phyloP scores from a whole-genome alignment of 2,888 invertebrate genomes.

The Nomada ruficornis region DNA sequence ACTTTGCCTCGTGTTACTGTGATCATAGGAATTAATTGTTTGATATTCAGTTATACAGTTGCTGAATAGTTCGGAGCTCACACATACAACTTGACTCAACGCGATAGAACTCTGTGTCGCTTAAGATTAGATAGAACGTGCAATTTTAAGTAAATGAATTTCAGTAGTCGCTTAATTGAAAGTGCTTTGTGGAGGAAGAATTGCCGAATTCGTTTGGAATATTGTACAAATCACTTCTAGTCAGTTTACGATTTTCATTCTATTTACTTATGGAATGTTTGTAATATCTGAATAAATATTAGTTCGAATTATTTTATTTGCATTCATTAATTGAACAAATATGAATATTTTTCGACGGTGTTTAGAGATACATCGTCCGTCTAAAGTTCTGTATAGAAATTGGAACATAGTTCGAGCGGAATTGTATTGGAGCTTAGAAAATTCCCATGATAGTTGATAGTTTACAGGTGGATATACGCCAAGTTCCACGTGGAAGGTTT shows the following conservation, averaged over 20 bases:
- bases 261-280: not conserved
- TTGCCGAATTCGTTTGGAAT: not conserved
- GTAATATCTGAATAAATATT: not conserved
- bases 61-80: constrained; percentile 11
- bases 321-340: not conserved
- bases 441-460: constrained; percentile 45
- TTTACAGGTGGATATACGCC: constrained; percentile 41
- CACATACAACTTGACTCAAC: not conserved
- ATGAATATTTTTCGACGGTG: not conserved
- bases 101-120: not conserved
- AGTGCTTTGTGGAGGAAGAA: not conserved
- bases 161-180: not conserved
- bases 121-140: constrained; percentile 18
- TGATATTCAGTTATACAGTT: constrained; percentile 15
- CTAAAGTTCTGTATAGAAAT: not conserved
- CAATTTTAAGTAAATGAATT: constrained; percentile 3
- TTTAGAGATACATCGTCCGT: not conserved
- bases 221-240: not conserved
- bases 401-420: not conserved
- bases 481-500: constrained; percentile 45
- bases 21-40: constrained; percentile 23
- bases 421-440: constrained; percentile 13
- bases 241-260: not conserved
- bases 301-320: not conserved
- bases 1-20: constrained; percentile 13